A percentile compares a stretch with the other conserved stretches of the same genome.
Evolutionary conservation across 2,888 invertebrate genomes (phyloP).

Genomic region (Carabus problematicus): DNA sequence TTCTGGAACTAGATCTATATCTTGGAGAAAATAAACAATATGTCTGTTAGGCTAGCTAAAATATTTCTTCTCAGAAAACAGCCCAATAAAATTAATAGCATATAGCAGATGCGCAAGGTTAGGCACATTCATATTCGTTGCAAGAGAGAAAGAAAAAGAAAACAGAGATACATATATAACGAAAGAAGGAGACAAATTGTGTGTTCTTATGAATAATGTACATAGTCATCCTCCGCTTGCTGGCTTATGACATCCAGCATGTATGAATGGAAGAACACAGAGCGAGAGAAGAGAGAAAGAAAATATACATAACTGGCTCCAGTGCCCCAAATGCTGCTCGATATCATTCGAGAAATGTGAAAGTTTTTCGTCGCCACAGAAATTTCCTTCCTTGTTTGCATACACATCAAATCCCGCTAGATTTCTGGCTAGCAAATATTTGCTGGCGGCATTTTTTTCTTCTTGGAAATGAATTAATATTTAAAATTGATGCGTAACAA

Average conservation of each 20-base stretch:
- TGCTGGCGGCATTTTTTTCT: not conserved
- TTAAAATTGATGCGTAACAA: not conserved
- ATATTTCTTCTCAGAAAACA: too few relatives aligned
- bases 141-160: not conserved
- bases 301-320: too few relatives aligned
- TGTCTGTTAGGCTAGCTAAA: too few relatives aligned
- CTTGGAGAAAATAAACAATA: too few relatives aligned
- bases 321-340: not conserved
- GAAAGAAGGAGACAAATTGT: constrained; percentile 34
- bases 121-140: too few relatives aligned
- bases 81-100: too few relatives aligned
- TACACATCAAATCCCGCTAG: not conserved
- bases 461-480: not conserved
- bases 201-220: constrained; percentile 36
- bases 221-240: constrained; percentile 30
- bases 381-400: not conserved
- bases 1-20: too few relatives aligned
- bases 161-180: not conserved
- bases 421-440: constrained; percentile 1
- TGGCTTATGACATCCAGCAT: constrained; percentile 33
- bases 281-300: too few relatives aligned
- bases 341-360: not conserved
- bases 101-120: too few relatives aligned
- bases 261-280: constrained; percentile 4
- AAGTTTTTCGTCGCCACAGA: constrained; percentile 4